Evolutionary conservation across 1,140 invertebrate species (phyloP), one percentile per base, ranked within the genome.

Genomic region (Helicorthomorpha holstii): DNA sequence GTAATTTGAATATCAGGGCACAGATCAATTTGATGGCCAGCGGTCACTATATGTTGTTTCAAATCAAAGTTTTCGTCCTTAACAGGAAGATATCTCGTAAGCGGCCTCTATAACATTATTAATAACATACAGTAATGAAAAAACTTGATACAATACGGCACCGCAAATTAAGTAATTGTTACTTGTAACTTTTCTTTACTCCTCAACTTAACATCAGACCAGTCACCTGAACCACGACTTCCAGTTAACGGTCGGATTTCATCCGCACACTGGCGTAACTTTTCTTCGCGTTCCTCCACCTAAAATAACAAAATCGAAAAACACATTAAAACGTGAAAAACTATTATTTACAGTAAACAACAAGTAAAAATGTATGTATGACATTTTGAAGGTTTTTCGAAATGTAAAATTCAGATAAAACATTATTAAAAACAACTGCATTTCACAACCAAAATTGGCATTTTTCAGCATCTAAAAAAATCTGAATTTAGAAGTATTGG

Each of bases 51-150:
- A 64, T 95, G 91, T 56, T 81, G 74, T 49, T 85, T 76, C 22
- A 97, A 72, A 68, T 96, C 84, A 64, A 97, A 78, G 58, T 88
- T 82, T 41, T 89, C 83, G 21, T 81, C 77, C 59, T 86, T 80
- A 47, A 94, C 86, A 21, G 91, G 91, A 49, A 95, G 74, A 69
- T 94, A 96, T 49, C 92, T 76, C 0, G 91, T 95, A 53, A 96
- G 70, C 0, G 92, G 91, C 50, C 92, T 74, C 73, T 89, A 81
- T 58, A 34, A 80, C 75, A 55, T 7, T 7, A 16, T 7, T 7
- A 16, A 7, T 7, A 16, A 34, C 7, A 34, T 7, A 16, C 7
- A 34, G 7, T 7, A 7, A 7, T 34, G 7, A 34, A 34, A 34
- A 34, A 34, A 7, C 4, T 7, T 7, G 10, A 45, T 19, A 12